Evolutionary conservation across 2,888 invertebrate genomes (phyloP).

Genomic region (Arrhopalites spinosus): DNA sequence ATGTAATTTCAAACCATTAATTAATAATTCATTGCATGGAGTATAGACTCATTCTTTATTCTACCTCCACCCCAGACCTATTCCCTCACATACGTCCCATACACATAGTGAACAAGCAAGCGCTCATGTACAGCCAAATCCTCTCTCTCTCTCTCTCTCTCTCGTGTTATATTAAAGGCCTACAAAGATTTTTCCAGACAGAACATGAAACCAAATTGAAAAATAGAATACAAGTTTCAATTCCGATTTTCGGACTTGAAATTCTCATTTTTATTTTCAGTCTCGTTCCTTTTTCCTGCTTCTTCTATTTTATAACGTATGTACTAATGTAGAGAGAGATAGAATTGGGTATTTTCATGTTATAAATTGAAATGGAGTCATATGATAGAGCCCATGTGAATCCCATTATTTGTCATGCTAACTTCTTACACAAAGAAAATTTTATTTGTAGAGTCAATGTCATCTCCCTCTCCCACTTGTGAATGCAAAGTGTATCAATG

Average conservation of each 20-base stretch:
- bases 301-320: no score
- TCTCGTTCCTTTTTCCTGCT: neutral
- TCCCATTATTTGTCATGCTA: no score
- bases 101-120: neutral
- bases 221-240: neutral
- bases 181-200: no score
- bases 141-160: neutral
- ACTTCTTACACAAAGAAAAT: no score
- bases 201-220: conserved; percentile 15
- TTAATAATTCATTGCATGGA: conserved; percentile 51
- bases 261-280: neutral
- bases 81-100: neutral
- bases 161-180: no score
- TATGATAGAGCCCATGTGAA: no score
- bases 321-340: no score
- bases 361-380: no score
- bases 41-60: conserved; percentile 33
- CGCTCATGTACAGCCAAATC: neutral
- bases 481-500: no score
- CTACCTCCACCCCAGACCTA: neutral
- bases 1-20: conserved; percentile 52
- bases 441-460: no score
- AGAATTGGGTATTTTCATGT: no score
- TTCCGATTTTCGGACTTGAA: neutral
- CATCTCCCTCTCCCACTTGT: no score